These are phyloP conservation scores for Myiagra hebetior DNA, from an alignment of 2,113 vertebrate species.

Conservation along the genomic window DNA sequence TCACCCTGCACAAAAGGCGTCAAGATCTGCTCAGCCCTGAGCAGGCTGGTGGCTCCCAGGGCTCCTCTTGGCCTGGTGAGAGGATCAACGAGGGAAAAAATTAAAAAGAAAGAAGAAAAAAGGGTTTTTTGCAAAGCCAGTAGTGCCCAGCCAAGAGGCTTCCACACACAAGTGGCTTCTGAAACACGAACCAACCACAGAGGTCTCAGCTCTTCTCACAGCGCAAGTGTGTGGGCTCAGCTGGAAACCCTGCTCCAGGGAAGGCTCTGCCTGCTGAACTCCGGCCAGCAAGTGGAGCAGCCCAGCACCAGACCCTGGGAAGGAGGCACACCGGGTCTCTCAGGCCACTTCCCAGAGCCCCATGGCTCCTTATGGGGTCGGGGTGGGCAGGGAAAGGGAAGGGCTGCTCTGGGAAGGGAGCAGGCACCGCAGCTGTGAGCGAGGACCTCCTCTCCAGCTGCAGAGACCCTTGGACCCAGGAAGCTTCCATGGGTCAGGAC, in stretches of 20 bases:
- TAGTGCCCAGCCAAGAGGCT: constrained; percentile 30
- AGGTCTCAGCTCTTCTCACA: constrained; percentile 44
- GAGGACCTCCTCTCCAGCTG: constrained; percentile 5
- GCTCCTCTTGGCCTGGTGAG: background rate
- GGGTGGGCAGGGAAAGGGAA: constrained; percentile 14
- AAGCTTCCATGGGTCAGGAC: constrained; percentile 49
- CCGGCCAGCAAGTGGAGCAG: background rate
- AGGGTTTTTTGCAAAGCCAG: background rate
- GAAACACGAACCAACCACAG: constrained; percentile 55
- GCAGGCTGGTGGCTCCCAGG: background rate
- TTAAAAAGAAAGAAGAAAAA: background rate
- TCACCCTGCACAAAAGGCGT: background rate
- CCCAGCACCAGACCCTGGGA: background rate
- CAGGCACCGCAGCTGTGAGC: background rate
- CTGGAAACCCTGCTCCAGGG: constrained; percentile 7
- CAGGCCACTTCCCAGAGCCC: constrained; percentile 5
- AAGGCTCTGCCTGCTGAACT: constrained; percentile 21
- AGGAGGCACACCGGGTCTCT: background rate
- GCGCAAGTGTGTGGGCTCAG: background rate
- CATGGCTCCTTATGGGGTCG: background rate
- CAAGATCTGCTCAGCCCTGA: background rate
- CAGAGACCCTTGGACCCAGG: constrained; percentile 25
- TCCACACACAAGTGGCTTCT: constrained; percentile 55
- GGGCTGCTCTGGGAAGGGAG: constrained; percentile 18
- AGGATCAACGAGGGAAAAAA: background rate